phyloP scores from a whole-genome alignment of 92 coral and sea anemone species.

The Porites rus region DNA sequence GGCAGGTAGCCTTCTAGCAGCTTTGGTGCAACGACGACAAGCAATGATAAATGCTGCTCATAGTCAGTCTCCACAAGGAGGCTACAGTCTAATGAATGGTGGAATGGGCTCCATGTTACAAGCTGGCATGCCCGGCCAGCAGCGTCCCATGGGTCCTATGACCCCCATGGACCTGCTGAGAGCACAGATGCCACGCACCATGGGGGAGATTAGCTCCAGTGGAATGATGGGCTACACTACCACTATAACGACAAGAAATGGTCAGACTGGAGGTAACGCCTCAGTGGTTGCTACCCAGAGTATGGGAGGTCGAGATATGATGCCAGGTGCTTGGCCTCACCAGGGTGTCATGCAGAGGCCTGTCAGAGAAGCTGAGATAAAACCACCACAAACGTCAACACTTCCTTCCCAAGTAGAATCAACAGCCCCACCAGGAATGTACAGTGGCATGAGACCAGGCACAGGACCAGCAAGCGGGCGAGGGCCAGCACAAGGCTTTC shows the following conservation, averaged over 20 bases:
- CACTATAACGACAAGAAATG: constrained; percentile 54
- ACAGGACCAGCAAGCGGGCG: constrained; percentile 37
- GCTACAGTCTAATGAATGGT: constrained; percentile 82
- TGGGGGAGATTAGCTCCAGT: constrained; percentile 71
- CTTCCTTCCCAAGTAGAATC: constrained; percentile 35
- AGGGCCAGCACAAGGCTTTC: constrained; percentile 50
- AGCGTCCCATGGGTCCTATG: constrained; percentile 50
- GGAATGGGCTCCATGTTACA: constrained; percentile 79
- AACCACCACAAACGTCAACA: constrained; percentile 6
- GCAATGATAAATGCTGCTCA: constrained; percentile 82
- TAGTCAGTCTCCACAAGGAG: constrained; percentile 61
- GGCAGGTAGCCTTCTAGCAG: constrained; percentile 89
- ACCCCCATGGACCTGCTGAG: constrained; percentile 51
- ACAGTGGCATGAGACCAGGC: constrained; percentile 59
- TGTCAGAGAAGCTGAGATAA: constrained; percentile 48
- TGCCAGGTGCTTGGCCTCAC: constrained; percentile 51
- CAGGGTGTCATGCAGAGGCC: constrained; percentile 39
- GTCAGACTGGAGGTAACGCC: constrained; percentile 46
- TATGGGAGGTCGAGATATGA: constrained; percentile 63
- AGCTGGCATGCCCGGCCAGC: constrained; percentile 71
- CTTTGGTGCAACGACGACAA: constrained; percentile 81
- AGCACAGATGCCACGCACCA: constrained; percentile 58
- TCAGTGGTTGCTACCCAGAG: constrained; percentile 47
- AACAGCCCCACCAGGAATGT: constrained; percentile 41
- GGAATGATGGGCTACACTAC: constrained; percentile 75